Conservation (phyloP, 2,113 vertebrate species). For the Apteryx owenii region DNA sequence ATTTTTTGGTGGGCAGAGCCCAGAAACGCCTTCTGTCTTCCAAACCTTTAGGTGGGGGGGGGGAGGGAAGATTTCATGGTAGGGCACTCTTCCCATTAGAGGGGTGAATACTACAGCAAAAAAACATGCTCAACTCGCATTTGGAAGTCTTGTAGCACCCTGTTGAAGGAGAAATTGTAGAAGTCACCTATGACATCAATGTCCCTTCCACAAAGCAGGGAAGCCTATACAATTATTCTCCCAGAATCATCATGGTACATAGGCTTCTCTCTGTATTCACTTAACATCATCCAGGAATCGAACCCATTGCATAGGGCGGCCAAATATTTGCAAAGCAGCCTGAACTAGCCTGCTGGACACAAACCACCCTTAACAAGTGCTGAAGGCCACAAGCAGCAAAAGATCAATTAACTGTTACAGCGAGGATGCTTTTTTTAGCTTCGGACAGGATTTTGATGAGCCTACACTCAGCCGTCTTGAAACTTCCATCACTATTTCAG, state of each 20-base stretch:
- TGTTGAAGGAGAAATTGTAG: neutral
- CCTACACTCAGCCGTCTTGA: neutral
- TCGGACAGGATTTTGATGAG: neutral
- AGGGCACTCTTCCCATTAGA: neutral
- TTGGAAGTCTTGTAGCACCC: neutral
- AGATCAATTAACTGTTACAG: neutral
- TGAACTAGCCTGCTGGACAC: neutral
- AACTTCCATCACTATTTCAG: neutral
- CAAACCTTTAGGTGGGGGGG: neutral
- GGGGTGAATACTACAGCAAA: neutral
- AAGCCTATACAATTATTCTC: neutral
- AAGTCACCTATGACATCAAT: neutral
- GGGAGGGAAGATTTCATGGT: neutral
- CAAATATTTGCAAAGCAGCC: neutral
- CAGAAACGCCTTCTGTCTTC: neutral
- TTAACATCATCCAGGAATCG: neutral
- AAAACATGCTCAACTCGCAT: neutral
- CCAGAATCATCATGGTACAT: neutral
- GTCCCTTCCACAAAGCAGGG: neutral
- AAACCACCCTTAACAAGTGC: neutral
- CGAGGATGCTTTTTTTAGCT: neutral
- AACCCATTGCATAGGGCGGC: neutral
- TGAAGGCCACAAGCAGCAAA: neutral
- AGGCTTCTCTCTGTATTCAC: neutral
- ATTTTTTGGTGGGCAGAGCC: neutral